Conservation (phyloP, 2,113 vertebrate genomes). For the Todiramphus chloris region DNA sequence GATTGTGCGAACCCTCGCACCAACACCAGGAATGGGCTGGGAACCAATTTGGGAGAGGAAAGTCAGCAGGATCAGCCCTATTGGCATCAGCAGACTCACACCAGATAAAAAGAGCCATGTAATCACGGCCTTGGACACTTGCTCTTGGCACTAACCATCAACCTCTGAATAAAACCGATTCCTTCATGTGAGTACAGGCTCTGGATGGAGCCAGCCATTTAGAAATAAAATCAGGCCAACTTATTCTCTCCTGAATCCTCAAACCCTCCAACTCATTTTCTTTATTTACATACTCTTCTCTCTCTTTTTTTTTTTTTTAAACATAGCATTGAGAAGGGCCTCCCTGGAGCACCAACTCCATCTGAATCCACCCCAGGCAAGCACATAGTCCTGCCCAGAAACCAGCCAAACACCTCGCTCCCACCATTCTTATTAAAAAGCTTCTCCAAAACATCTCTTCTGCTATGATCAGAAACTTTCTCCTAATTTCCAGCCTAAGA, state of each 20-base stretch:
- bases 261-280: neutral
- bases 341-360: neutral
- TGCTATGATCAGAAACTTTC: neutral
- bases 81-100: rapidly evolving
- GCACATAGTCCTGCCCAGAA: neutral
- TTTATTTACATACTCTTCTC: neutral
- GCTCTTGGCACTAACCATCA: neutral
- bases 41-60: neutral
- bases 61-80: rapidly evolving
- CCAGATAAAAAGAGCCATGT: rapidly evolving
- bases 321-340: neutral
- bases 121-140: neutral
- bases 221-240: constrained; percentile 8
- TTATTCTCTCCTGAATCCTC: constrained; percentile 7
- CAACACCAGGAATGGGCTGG: neutral
- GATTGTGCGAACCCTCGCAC: rapidly evolving
- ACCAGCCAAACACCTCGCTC: neutral
- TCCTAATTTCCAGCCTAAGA: neutral
- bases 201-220: neutral
- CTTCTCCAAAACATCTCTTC: neutral
- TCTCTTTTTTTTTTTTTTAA: neutral
- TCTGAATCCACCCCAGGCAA: neutral
- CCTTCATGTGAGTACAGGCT: neutral
- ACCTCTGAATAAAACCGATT: neutral
- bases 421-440: neutral